phyloP scores from a whole-genome alignment of 2,888 invertebrate genomes.

The Aethes cnicana region DNA sequence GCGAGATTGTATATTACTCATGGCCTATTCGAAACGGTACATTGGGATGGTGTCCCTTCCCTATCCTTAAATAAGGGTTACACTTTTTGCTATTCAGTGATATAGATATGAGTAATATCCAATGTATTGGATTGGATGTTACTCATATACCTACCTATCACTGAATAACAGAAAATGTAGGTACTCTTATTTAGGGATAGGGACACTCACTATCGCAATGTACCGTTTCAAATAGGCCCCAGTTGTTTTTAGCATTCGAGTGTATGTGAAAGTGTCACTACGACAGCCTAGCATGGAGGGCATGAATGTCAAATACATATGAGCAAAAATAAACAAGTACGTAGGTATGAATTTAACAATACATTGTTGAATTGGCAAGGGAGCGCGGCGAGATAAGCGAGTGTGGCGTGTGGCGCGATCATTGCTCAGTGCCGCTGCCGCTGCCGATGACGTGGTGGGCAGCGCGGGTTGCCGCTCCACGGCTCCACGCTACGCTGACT shows the following conservation, averaged over 20 bases:
- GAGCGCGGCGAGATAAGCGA: slow-evolving; percentile 13
- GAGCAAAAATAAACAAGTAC: slow-evolving; percentile 6
- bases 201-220: slow-evolving; percentile 4
- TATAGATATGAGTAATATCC: too few relatives aligned
- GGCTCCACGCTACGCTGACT: slow-evolving; percentile 13
- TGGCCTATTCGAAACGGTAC: slow-evolving; percentile 1
- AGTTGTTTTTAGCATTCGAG: slow-evolving; percentile 18
- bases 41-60: slow-evolving; percentile 1
- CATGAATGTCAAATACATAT: too few relatives aligned
- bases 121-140: too few relatives aligned
- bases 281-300: slow-evolving; percentile 1
- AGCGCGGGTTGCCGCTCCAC: slow-evolving; percentile 22
- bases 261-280: slow-evolving; percentile 19
- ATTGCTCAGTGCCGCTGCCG: slow-evolving; percentile 9
- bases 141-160: too few relatives aligned
- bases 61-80: too few relatives aligned
- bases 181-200: too few relatives aligned
- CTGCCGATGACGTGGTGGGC: slow-evolving; percentile 35
- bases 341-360: slow-evolving; percentile 11
- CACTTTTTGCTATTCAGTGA: neutral
- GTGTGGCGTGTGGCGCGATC: neutral
- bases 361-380: slow-evolving; percentile 7
- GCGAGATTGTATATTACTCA: too few relatives aligned
- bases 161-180: neutral
- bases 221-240: slow-evolving; percentile 4